Percentiles rank a stretch among this genome's conserved stretches.
Evolutionary conservation across 2,888 invertebrate genomes (phyloP).

Genomic region (Eumacrocentrus americanus): DNA sequence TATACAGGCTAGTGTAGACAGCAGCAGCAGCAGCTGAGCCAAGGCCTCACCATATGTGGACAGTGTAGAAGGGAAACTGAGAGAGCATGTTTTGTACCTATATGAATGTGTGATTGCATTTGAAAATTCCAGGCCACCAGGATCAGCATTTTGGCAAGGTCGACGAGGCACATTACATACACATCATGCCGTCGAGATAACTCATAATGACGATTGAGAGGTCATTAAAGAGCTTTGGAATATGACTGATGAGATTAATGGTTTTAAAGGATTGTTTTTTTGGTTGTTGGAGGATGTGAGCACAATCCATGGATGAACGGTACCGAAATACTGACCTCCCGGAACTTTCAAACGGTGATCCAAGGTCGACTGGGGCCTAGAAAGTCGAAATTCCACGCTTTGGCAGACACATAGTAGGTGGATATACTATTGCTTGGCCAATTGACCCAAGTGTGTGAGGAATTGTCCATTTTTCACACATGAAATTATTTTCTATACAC

Average conservation of each 20-base stretch:
- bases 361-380: slow-evolving; percentile 31
- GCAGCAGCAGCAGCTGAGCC: slow-evolving; percentile 15
- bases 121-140: not conserved
- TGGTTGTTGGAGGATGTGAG: not conserved
- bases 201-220: too few relatives aligned
- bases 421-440: not conserved
- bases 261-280: not conserved
- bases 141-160: not conserved
- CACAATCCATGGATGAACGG: not conserved
- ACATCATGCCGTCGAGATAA: too few relatives aligned
- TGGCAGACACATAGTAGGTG: not conserved
- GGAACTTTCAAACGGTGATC: slow-evolving; percentile 25
- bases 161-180: too few relatives aligned
- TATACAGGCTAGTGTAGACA: not conserved
- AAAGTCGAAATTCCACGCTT: slow-evolving; percentile 15
- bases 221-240: too few relatives aligned
- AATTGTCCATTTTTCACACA: too few relatives aligned
- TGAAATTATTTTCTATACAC: too few relatives aligned
- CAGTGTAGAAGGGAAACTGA: slow-evolving; percentile 28
- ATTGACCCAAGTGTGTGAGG: too few relatives aligned
- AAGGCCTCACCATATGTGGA: slow-evolving; percentile 37
- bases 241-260: too few relatives aligned
- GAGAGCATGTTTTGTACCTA: not conserved
- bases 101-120: not conserved
- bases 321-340: slow-evolving; percentile 31